These are phyloP conservation scores for Acanthiza pusilla DNA, from an alignment of 2,797 vertebrate genomes.

Conservation along the genomic window DNA sequence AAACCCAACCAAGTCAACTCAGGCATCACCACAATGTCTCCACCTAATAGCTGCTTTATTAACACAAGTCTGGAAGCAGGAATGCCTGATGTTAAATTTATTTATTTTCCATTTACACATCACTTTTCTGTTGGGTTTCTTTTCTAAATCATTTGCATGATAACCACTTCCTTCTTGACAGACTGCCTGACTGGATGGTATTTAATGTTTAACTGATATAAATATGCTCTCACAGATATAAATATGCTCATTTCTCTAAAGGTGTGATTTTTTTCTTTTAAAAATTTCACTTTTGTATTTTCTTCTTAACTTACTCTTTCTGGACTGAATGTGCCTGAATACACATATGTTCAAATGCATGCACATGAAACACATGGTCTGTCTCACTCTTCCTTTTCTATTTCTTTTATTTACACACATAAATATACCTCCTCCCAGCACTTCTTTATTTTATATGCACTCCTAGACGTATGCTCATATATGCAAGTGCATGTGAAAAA, in stretches of 20 bases:
- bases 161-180: background rate
- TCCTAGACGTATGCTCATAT: background rate
- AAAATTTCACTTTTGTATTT: background rate
- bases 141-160: constrained; percentile 3
- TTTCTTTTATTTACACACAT: background rate
- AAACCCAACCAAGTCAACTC: background rate
- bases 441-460: background rate
- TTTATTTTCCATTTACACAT: constrained; percentile 57
- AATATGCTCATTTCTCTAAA: background rate
- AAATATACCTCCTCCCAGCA: background rate
- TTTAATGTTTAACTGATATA: background rate
- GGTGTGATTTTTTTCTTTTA: background rate
- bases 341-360: background rate
- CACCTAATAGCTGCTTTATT: constrained; percentile 65
- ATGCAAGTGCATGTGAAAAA: background rate
- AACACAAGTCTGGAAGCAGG: constrained; percentile 54
- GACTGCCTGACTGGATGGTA: background rate
- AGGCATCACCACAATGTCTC: constrained; percentile 55
- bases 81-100: background rate
- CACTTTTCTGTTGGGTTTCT: background rate
- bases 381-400: background rate
- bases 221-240: background rate
- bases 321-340: background rate
- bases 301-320: background rate
- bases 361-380: background rate